These are phyloP conservation scores for Cynoglossus semilaevis DNA, from an alignment of 2,113 vertebrate genomes.

Conservation along the genomic window DNA sequence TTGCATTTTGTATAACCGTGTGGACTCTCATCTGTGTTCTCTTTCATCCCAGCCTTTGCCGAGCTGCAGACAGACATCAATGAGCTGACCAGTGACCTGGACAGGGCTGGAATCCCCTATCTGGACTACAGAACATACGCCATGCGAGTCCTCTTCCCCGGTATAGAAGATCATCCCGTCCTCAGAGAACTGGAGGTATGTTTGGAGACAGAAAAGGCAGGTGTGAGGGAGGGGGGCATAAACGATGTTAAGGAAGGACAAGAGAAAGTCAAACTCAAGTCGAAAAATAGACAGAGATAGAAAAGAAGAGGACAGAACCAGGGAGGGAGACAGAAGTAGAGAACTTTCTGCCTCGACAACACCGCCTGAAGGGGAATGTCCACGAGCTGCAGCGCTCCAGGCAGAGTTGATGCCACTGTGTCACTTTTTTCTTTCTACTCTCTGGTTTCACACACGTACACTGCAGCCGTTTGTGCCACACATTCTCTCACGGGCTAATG, in stretches of 20 bases:
- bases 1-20: neutral
- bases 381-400: constrained; percentile 28
- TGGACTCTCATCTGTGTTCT: neutral
- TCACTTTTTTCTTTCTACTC: constrained; percentile 37
- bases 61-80: constrained; percentile 99
- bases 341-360: constrained; percentile 5
- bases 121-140: constrained; percentile 96
- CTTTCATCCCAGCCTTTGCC: constrained; percentile 83
- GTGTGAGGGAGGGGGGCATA: constrained; percentile 3
- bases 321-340: neutral
- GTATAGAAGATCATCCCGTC: constrained; percentile 97
- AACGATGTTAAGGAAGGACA: constrained; percentile 10
- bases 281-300: neutral
- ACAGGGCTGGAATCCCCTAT: constrained; percentile 94
- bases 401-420: constrained; percentile 41
- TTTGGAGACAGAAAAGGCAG: neutral
- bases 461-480: neutral
- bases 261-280: constrained; percentile 17
- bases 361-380: constrained; percentile 35
- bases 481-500: neutral
- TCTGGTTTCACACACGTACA: constrained; percentile 17
- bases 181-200: constrained; percentile 94
- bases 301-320: constrained; percentile 10
- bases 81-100: constrained; percentile 95
- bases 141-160: constrained; percentile 97